Percentiles rank a stretch among this genome's conserved stretches.
Evolutionary conservation across 2,888 invertebrate species (phyloP).

Genomic region (Sminthurides aquaticus): DNA sequence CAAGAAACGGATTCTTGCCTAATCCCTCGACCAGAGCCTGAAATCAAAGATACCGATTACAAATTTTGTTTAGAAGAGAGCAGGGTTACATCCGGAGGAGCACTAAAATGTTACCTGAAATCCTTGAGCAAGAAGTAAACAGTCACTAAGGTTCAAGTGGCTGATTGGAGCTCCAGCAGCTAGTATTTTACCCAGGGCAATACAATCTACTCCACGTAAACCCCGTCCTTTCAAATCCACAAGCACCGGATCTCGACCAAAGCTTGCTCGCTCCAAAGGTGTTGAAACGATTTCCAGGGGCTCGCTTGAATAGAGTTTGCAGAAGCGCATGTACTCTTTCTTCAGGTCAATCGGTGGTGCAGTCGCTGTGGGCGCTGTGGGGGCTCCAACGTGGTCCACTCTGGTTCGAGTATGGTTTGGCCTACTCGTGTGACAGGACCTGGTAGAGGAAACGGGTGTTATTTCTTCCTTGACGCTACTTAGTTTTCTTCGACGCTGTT

Average conservation of each 20-base stretch:
- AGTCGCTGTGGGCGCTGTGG: not conserved
- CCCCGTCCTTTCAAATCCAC: conserved; percentile 41
- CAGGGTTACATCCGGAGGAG: not conserved
- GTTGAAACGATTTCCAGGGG: conserved; percentile 39
- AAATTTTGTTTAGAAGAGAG: not conserved
- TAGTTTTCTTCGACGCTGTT: not conserved
- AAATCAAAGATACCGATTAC: not conserved
- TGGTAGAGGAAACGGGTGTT: not conserved
- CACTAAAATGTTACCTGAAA: too few relatives aligned
- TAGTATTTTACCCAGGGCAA: conserved; percentile 46
- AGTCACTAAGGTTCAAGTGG: conserved; percentile 47
- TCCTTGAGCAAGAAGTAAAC: conserved; percentile 47
- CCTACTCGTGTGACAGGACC: not conserved
- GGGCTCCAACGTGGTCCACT: not conserved
- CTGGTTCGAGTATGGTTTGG: not conserved
- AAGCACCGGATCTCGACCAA: conserved; percentile 23
- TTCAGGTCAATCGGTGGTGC: conserved; percentile 27
- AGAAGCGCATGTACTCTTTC: conserved; percentile 41
- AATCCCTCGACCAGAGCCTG: conserved; percentile 46
- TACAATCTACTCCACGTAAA: conserved; percentile 43
- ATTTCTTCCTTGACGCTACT: not conserved
- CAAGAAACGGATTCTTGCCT: conserved; percentile 46
- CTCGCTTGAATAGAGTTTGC: conserved; percentile 41
- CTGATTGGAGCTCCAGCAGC: conserved; percentile 46
- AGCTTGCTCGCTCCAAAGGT: conserved; percentile 34